phyloP scores from a whole-genome alignment of 1,140 invertebrate species.

The Arion vulgaris region DNA sequence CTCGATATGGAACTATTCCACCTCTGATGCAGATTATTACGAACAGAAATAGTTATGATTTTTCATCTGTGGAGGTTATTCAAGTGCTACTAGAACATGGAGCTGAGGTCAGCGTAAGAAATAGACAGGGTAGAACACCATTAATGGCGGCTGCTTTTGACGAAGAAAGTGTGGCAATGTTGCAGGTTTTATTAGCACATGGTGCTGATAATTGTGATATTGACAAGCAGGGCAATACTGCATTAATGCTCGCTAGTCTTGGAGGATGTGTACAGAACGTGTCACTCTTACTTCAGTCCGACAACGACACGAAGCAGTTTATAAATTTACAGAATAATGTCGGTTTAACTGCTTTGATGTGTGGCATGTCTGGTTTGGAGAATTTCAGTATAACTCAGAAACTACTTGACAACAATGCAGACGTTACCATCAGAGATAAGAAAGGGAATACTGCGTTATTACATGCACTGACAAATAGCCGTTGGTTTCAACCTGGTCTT shows the following conservation, averaged over 20 bases:
- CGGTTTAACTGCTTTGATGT: not conserved
- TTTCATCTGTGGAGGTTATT: not conserved
- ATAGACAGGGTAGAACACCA: not conserved
- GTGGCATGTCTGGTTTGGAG: too few relatives aligned
- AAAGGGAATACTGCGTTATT: conserved; percentile 1
- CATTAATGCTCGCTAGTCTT: not conserved
- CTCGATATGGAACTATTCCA: not conserved
- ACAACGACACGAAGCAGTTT: not conserved
- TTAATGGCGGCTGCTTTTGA: not conserved
- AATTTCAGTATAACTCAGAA: too few relatives aligned
- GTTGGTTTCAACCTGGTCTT: not conserved
- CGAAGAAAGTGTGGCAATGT: not conserved
- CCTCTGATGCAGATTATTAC: not conserved
- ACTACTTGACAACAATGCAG: not conserved
- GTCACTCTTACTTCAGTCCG: not conserved
- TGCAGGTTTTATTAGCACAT: not conserved
- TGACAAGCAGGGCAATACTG: not conserved
- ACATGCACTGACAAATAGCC: not conserved
- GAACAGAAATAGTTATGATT: too few relatives aligned
- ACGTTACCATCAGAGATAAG: not conserved
- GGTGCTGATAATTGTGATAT: not conserved
- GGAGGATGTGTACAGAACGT: not conserved
- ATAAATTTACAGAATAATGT: not conserved
- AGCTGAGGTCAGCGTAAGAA: not conserved
- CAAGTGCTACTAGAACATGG: not conserved